Conservation (phyloP, 2,888 invertebrate genomes). For the Plagodis pulveraria region DNA sequence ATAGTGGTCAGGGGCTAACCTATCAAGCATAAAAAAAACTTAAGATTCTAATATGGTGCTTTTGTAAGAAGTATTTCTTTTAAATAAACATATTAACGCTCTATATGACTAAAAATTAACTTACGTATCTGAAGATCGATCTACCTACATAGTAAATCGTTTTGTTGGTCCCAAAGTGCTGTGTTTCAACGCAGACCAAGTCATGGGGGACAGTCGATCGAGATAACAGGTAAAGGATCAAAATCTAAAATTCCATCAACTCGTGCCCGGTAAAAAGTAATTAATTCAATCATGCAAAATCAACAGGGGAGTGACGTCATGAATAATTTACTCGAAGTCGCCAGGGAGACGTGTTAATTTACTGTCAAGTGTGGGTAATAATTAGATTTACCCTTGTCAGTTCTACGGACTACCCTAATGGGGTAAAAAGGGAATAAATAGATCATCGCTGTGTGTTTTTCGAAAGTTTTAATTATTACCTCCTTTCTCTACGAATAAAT, state of each 20-base stretch:
- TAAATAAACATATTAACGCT: too few relatives aligned
- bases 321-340: slow-evolving; percentile 26
- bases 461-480: not conserved
- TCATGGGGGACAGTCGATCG: too few relatives aligned
- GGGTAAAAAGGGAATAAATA: not conserved
- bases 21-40: too few relatives aligned
- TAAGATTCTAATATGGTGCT: too few relatives aligned
- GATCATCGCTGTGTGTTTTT: not conserved
- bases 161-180: too few relatives aligned
- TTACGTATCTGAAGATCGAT: too few relatives aligned
- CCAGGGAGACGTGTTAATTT: slow-evolving; percentile 37
- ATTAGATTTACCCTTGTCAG: slow-evolving; percentile 42
- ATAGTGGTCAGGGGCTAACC: too few relatives aligned
- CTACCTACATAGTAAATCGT: too few relatives aligned
- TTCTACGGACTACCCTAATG: slow-evolving; percentile 10
- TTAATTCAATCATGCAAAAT: slow-evolving; percentile 30
- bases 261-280: slow-evolving; percentile 4
- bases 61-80: too few relatives aligned
- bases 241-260: slow-evolving; percentile 9
- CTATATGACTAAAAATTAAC: not conserved
- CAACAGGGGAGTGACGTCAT: slow-evolving; percentile 35
- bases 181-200: too few relatives aligned
- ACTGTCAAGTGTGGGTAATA: slow-evolving; percentile 38
- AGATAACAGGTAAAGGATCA: too few relatives aligned
- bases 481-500: too few relatives aligned